Percentiles rank a stretch among this genome's conserved stretches.
Evolutionary conservation across 1,140 invertebrate genomes (phyloP).

Genomic region (Bombus superbus): DNA sequence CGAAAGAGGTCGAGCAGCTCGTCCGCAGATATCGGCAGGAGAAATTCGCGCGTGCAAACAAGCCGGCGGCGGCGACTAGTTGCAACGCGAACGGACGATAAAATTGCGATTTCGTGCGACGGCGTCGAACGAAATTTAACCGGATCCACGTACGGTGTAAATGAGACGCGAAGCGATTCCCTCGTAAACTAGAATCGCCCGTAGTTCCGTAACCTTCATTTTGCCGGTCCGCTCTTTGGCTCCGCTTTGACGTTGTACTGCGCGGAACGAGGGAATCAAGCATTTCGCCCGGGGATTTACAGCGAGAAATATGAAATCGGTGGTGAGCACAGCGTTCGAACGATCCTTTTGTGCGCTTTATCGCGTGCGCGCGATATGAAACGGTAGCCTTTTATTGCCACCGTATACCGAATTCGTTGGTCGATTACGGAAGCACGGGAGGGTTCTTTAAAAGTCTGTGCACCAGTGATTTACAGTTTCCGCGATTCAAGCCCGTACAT

Average conservation of each 20-base stretch:
- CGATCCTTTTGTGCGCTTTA: slow-evolving; percentile 34
- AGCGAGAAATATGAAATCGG: slow-evolving; percentile 36
- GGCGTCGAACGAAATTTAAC: slow-evolving; percentile 37
- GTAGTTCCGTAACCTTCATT: neutral
- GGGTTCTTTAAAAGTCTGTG: slow-evolving; percentile 1
- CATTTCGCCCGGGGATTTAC: slow-evolving; percentile 18
- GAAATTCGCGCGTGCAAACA: slow-evolving; percentile 3
- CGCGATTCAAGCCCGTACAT: neutral
- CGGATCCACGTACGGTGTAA: slow-evolving; percentile 35
- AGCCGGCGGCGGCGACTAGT: neutral
- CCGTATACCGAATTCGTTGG: slow-evolving; percentile 3
- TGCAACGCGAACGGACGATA: slow-evolving; percentile 9
- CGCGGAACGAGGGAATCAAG: slow-evolving; percentile 15
- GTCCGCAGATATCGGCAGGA: neutral
- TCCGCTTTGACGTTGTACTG: slow-evolving; percentile 6
- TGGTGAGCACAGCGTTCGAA: neutral
- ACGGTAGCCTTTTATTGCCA: slow-evolving; percentile 26
- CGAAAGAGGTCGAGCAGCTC: neutral
- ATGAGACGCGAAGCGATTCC: slow-evolving; percentile 49
- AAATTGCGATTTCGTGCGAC: slow-evolving; percentile 19
- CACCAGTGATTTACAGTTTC: slow-evolving; percentile 14
- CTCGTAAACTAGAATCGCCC: slow-evolving; percentile 24
- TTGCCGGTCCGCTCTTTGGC: slow-evolving; percentile 6
- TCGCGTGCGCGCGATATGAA: slow-evolving; percentile 18
- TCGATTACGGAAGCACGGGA: neutral